phyloP scores from a whole-genome alignment of 37 sponge, comb jelly and placozoan genomes.

The Eunapius fragilis region DNA sequence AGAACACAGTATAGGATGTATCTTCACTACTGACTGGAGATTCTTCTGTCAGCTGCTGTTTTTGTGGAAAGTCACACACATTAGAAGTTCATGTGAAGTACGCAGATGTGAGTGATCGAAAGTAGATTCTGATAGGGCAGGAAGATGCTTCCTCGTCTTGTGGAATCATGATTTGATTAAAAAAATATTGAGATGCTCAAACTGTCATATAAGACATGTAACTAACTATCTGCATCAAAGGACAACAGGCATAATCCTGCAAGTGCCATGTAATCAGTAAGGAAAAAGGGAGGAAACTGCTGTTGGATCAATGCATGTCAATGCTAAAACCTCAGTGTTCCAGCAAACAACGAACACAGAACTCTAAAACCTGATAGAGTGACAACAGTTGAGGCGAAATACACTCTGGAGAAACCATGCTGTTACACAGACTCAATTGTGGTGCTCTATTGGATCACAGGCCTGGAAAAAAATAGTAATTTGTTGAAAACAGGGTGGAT shows the following conservation, averaged over 20 bases:
- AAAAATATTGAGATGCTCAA: background rate
- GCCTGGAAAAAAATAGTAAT: too few relatives aligned
- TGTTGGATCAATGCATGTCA: background rate
- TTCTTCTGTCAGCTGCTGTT: background rate
- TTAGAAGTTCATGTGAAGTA: background rate
- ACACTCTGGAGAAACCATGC: too few relatives aligned
- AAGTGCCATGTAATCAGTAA: background rate
- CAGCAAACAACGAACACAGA: background rate
- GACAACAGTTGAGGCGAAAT: too few relatives aligned
- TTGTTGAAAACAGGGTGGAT: too few relatives aligned
- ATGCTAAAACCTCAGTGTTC: background rate
- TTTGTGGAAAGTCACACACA: background rate
- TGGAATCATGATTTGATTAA: too few relatives aligned
- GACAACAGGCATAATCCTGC: background rate
- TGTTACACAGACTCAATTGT: too few relatives aligned
- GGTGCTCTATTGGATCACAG: too few relatives aligned
- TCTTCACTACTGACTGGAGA: background rate
- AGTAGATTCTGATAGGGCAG: background rate
- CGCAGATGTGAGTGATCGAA: background rate
- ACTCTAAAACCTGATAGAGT: conserved; percentile 8
- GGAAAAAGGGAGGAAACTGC: background rate
- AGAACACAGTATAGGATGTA: background rate
- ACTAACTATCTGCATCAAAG: conserved; percentile 2
- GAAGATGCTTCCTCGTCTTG: too few relatives aligned
- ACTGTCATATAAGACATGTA: background rate